Evolutionary conservation across 2,888 invertebrate species (phyloP), one percentile per base, ranked within the genome.

Genomic region (Venusia cambrica): DNA sequence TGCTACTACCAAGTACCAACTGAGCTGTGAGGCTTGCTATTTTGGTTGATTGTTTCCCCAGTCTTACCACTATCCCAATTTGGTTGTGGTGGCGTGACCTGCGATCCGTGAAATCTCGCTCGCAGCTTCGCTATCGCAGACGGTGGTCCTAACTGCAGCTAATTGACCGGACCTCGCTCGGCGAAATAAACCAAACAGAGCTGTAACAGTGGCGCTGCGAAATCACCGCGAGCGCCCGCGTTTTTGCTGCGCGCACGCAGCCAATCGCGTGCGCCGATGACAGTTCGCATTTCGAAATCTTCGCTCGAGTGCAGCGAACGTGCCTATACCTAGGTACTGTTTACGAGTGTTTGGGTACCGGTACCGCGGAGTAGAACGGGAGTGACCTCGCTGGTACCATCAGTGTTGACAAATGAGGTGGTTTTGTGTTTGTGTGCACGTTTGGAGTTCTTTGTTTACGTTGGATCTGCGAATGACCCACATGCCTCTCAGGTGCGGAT

Each of bases 211-310:
- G 78, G 72, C 76, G 62, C 65, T 63, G 77, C 69, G 78, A 68
- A 72, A 74, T 66, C 66, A 62, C 45, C 64, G 71, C 72, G 83
- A 69, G 67, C 60, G 64, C 81, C 78, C 84, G 84, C 73, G 72
- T 77, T 64, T 61, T 68, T 64, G 60, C 57, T 45, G 49, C 48
- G 51, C 54, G 57, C 60, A 48, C 60, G 59, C 58, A 54, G 45
- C 51, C 54, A 53, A 54, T 36, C 38, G 43, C 39, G 36, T 28
- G 32, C 35, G 32, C 53, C 47, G 56, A 63, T 63, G 69, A 72
- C 69, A 65, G 65, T 64, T 71, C 65, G 72, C 73, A 71, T 73
- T 74, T 71, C 68, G 72, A 74, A 73, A 78, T 66, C 66, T 55
- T 62, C 62, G 60, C 62, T 66, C 63, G 55, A 62, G 61, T 58